phyloP scores from a whole-genome alignment of 2,113 vertebrate species.

The Cyanoramphus novaezelandiae region DNA sequence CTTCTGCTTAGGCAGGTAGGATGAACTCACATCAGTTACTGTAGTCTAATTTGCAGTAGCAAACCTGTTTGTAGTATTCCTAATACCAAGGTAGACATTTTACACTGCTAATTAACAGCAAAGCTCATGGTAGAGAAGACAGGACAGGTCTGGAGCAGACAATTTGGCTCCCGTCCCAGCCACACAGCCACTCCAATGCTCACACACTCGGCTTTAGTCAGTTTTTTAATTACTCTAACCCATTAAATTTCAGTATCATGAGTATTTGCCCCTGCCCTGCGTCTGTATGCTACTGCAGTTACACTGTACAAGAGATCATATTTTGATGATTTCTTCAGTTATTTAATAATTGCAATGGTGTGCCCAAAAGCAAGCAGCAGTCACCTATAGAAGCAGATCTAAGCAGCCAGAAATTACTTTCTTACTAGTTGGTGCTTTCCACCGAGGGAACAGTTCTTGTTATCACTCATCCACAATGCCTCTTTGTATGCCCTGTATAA shows the following conservation, averaged over 20 bases:
- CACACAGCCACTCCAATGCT: not conserved
- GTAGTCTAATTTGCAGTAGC: not conserved
- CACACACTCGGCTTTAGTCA: rapidly evolving
- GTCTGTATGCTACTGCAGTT: not conserved
- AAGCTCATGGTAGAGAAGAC: not conserved
- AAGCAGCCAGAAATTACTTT: not conserved
- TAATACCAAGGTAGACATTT: not conserved
- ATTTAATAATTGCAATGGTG: not conserved
- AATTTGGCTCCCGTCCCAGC: not conserved
- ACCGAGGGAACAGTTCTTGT: not conserved
- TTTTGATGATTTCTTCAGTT: not conserved
- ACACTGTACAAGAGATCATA: not conserved
- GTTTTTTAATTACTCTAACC: rapidly evolving
- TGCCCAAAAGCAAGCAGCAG: not conserved
- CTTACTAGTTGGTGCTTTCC: not conserved
- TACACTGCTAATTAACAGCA: not conserved
- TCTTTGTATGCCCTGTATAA: not conserved
- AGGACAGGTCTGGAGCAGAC: not conserved
- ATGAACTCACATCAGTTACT: not conserved
- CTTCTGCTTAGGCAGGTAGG: not conserved
- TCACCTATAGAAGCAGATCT: not conserved
- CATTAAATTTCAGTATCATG: not conserved
- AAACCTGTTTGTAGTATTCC: not conserved
- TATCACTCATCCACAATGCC: rapidly evolving
- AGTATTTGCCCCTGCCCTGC: not conserved